Evolutionary conservation across 1,140 invertebrate species (phyloP).

Genomic region (Brachionus rotundiformis): DNA sequence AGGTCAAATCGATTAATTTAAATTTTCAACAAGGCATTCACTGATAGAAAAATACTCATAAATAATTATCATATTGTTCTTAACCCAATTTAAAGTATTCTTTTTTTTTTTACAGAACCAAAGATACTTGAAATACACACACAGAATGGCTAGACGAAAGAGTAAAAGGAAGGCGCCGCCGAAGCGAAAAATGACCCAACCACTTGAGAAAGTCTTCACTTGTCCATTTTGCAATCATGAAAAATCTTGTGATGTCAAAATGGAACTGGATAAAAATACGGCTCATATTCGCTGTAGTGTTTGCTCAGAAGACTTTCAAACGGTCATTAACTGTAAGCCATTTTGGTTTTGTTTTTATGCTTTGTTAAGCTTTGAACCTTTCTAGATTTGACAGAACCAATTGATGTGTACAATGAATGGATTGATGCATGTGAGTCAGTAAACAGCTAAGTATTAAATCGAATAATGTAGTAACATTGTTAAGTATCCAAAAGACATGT

Average conservation of each 20-base stretch:
- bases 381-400: slow-evolving; percentile 85
- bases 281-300: slow-evolving; percentile 76
- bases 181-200: slow-evolving; percentile 87
- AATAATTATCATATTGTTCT: slow-evolving; percentile 35
- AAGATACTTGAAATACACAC: not conserved
- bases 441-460: slow-evolving; percentile 66
- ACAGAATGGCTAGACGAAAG: slow-evolving; percentile 67
- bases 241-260: slow-evolving; percentile 98
- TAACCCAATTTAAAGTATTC: slow-evolving; percentile 35
- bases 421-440: slow-evolving; percentile 95
- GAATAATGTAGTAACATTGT: not conserved
- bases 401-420: slow-evolving; percentile 99
- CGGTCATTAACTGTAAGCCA: slow-evolving; percentile 80
- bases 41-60: not conserved
- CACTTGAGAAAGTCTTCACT: slow-evolving; percentile 92
- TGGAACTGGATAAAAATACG: slow-evolving; percentile 80
- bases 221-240: slow-evolving; percentile 99
- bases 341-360: not conserved
- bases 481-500: not conserved
- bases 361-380: slow-evolving; percentile 48
- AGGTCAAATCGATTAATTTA: slow-evolving; percentile 36
- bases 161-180: slow-evolving; percentile 95
- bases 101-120: not conserved
- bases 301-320: slow-evolving; percentile 94
- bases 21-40: not conserved